Percentiles rank a stretch among this genome's conserved stretches.
These are phyloP conservation scores for Bombus terrestris DNA, from an alignment of 1,140 invertebrate genomes.

Conservation along the genomic window DNA sequence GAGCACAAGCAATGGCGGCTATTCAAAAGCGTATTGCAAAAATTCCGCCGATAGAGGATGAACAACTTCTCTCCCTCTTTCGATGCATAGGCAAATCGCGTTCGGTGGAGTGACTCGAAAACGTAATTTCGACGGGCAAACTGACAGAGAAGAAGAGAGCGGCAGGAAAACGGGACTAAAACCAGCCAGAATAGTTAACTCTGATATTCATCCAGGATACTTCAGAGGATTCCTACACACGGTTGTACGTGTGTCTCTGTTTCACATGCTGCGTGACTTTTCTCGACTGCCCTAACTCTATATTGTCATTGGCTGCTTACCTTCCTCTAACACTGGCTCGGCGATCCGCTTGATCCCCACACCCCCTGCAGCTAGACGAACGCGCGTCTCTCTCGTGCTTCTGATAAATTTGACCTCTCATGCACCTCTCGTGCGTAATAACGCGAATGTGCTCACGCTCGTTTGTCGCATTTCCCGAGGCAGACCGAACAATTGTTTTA, in stretches of 20 bases:
- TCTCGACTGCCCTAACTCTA: conserved; percentile 13
- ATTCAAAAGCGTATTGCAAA: conserved; percentile 67
- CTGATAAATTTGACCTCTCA: conserved; percentile 12
- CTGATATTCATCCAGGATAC: conserved; percentile 24
- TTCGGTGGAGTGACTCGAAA: conserved; percentile 61
- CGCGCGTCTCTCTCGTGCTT: background rate
- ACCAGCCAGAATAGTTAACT: conserved; percentile 31
- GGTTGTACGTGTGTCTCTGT: background rate
- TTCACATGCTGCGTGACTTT: background rate
- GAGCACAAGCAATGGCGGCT: conserved; percentile 56
- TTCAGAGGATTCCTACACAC: background rate
- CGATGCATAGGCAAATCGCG: conserved; percentile 61
- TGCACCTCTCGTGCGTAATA: background rate
- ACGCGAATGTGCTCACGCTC: background rate
- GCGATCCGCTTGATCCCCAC: too few relatives aligned
- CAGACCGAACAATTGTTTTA: background rate
- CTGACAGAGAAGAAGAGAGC: conserved; percentile 31
- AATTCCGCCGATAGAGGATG: conserved; percentile 56
- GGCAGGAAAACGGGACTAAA: background rate
- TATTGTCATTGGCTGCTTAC: conserved; percentile 32
- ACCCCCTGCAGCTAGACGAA: background rate
- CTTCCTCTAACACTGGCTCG: background rate
- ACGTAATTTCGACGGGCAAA: conserved; percentile 51
- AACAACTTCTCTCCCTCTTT: conserved; percentile 15
- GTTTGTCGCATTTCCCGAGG: background rate